Conservation (phyloP, 2,888 invertebrate species). For the Trichacis sp. region DNA sequence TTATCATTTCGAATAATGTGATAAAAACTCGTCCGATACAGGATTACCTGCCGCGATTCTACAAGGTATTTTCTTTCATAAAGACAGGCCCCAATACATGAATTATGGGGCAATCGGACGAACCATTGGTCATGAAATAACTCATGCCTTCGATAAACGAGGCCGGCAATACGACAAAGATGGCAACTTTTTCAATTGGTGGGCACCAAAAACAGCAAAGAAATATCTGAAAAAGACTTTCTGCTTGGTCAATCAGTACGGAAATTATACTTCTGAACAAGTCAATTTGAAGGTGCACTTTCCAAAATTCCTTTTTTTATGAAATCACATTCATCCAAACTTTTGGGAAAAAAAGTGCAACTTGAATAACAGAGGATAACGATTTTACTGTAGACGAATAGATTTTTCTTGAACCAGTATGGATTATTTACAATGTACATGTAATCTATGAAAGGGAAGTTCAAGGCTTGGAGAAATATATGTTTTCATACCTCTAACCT, state of each 20-base stretch:
- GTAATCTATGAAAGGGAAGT: no score
- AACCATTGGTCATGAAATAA: constrained; percentile 77
- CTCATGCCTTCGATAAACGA: background rate
- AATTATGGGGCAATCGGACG: constrained; percentile 93
- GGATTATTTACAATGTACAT: no score
- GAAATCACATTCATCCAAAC: no score
- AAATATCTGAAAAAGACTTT: background rate
- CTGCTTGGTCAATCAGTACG: background rate
- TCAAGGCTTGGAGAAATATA: no score
- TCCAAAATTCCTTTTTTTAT: no score
- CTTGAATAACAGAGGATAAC: no score
- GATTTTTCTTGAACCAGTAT: no score
- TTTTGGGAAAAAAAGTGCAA: no score
- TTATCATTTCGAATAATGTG: no score
- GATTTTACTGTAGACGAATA: no score
- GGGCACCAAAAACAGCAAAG: background rate
- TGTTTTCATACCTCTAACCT: no score
- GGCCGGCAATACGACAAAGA: background rate
- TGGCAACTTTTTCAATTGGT: background rate
- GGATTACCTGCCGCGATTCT: constrained; percentile 83
- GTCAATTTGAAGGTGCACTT: constrained; percentile 73
- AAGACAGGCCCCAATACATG: constrained; percentile 90
- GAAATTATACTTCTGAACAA: constrained; percentile 79
- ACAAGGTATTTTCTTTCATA: constrained; percentile 92
- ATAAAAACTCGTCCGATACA: no score